These are phyloP conservation scores for Enteromius radiatus DNA, from an alignment of 2,797 vertebrate species.

Conservation along the genomic window DNA sequence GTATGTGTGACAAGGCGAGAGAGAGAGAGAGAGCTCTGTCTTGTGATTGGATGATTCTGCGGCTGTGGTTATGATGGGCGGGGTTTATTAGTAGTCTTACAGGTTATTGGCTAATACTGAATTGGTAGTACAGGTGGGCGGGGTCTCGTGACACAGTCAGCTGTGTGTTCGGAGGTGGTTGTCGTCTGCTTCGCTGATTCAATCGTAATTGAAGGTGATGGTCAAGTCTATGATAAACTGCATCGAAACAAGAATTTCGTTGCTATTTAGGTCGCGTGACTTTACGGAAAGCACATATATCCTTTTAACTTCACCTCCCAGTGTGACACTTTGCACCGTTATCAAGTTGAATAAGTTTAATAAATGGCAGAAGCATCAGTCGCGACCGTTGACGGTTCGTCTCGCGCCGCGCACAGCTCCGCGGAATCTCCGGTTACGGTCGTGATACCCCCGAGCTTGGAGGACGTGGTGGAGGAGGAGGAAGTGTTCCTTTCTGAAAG, in stretches of 20 bases:
- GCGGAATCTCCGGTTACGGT: constrained; percentile 10
- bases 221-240: constrained; percentile 23
- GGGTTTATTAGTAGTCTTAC: background rate
- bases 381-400: constrained; percentile 31
- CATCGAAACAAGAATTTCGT: background rate
- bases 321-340: background rate
- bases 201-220: background rate
- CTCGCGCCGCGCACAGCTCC: constrained; percentile 28
- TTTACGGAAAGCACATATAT: background rate
- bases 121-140: constrained; percentile 19
- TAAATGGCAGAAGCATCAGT: constrained; percentile 62
- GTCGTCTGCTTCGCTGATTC: background rate
- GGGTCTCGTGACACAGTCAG: constrained; percentile 21
- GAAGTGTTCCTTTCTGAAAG: constrained; percentile 58
- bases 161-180: constrained; percentile 25
- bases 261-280: background rate
- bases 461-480: constrained; percentile 69
- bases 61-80: constrained; percentile 3
- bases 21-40: background rate
- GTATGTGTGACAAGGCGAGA: background rate
- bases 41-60: constrained; percentile 30
- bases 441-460: constrained; percentile 51
- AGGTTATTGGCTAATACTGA: constrained; percentile 36
- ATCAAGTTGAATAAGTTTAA: constrained; percentile 7
- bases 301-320: background rate